Percentiles rank a stretch among this genome's conserved stretches.
These are phyloP conservation scores for Cheilinus undulatus DNA, from an alignment of 2,113 vertebrate genomes.

Conservation along the genomic window DNA sequence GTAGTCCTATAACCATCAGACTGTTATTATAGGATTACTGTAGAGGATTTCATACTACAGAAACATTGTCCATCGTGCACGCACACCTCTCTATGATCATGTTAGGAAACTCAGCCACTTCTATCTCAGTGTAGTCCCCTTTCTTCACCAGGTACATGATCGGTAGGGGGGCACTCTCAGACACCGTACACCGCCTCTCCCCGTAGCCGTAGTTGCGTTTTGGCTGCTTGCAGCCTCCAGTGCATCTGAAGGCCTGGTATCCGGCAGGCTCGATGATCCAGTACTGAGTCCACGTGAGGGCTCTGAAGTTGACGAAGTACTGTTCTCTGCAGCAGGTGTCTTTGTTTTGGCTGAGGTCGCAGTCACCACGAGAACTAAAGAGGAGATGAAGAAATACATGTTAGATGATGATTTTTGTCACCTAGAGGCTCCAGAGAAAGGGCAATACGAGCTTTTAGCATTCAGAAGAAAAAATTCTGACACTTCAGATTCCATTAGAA, in stretches of 20 bases:
- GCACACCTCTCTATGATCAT: slow-evolving; percentile 90
- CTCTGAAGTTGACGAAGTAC: slow-evolving; percentile 87
- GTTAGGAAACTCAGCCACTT: slow-evolving; percentile 91
- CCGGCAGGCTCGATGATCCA: slow-evolving; percentile 90
- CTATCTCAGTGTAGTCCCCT: slow-evolving; percentile 91
- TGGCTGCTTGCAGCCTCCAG: slow-evolving; percentile 84
- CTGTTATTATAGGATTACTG: neutral
- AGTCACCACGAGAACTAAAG: slow-evolving; percentile 87
- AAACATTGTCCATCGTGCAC: slow-evolving; percentile 84
- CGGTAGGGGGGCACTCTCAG: slow-evolving; percentile 86
- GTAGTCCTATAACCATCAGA: slow-evolving; percentile 10
- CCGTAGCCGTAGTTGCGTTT: slow-evolving; percentile 81
- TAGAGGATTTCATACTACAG: slow-evolving; percentile 75
- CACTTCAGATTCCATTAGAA: no score
- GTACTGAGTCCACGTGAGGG: slow-evolving; percentile 88
- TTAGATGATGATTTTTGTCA: no score
- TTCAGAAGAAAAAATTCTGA: no score
- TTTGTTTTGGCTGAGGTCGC: slow-evolving; percentile 68
- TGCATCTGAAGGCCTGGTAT: slow-evolving; percentile 87
- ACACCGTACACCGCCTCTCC: slow-evolving; percentile 82
- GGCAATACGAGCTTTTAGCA: no score
- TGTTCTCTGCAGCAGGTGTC: slow-evolving; percentile 87
- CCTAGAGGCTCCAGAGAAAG: no score
- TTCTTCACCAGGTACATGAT: slow-evolving; percentile 92
- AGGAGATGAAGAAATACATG: neutral